Evolutionary conservation across 2,888 invertebrate genomes (phyloP).

Genomic region (Dorcus hopei): DNA sequence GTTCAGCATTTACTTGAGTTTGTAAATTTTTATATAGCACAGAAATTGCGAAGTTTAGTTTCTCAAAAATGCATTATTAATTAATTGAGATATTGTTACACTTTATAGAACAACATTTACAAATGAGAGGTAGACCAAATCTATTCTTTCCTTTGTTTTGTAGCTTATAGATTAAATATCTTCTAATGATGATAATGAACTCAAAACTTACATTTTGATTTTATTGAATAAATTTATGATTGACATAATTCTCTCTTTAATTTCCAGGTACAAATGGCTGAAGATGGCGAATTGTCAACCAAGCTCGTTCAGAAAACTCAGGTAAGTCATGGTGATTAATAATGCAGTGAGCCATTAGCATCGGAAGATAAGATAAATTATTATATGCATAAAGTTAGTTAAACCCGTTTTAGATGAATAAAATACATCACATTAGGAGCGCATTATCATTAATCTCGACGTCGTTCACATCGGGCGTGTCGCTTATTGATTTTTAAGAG

Average conservation of each 20-base stretch:
- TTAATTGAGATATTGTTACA: too few species aligned
- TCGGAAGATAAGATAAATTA: conserved; percentile 15
- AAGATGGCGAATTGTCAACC: conserved; percentile 39
- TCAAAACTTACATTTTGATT: too few species aligned
- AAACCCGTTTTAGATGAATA: neutral
- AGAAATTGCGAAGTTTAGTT: too few species aligned
- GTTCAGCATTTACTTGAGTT: too few species aligned
- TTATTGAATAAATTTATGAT: neutral
- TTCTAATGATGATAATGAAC: too few species aligned
- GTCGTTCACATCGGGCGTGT: neutral
- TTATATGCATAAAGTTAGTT: neutral
- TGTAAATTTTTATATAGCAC: too few species aligned
- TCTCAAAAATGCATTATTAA: too few species aligned
- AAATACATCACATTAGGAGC: neutral
- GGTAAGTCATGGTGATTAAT: conserved; percentile 9
- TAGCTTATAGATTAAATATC: too few species aligned
- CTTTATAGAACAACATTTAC: too few species aligned
- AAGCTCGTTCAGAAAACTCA: conserved; percentile 22
- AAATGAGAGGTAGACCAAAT: too few species aligned
- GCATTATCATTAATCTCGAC: neutral
- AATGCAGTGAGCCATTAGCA: conserved; percentile 15
- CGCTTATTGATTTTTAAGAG: neutral
- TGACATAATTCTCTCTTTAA: conserved; percentile 2
- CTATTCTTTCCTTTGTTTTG: too few species aligned
- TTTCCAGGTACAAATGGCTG: conserved; percentile 37